Percentiles rank a stretch among this genome's conserved stretches.
Evolutionary conservation across 1,140 invertebrate species (phyloP).

Genomic region (Halyomorpha halys): DNA sequence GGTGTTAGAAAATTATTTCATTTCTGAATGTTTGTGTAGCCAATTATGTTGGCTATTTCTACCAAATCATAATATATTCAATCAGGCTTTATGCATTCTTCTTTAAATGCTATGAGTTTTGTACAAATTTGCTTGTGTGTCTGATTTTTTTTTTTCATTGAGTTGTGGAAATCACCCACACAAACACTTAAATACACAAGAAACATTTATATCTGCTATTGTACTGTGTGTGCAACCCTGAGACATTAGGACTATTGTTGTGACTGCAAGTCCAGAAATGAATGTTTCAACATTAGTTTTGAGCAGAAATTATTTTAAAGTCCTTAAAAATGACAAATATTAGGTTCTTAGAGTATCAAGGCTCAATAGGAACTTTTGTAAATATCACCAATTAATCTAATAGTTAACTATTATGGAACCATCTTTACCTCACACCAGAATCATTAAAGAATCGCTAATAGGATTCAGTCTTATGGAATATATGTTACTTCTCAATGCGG

Average conservation of each 20-base stretch:
- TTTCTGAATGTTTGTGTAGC: background rate
- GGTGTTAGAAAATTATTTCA: slow-evolving; percentile 11
- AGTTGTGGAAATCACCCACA: background rate
- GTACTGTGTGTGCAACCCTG: slow-evolving; percentile 31
- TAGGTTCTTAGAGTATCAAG: slow-evolving; percentile 32
- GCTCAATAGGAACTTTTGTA: slow-evolving; percentile 33
- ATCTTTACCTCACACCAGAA: background rate
- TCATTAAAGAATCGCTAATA: slow-evolving; percentile 23
- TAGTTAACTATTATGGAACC: slow-evolving; percentile 21
- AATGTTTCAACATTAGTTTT: slow-evolving; percentile 21
- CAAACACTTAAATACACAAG: background rate
- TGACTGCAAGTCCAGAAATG: slow-evolving; percentile 21
- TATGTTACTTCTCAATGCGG: slow-evolving; percentile 3
- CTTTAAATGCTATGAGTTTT: background rate
- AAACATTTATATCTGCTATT: slow-evolving; percentile 24
- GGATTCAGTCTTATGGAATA: slow-evolving; percentile 25
- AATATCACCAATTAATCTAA: slow-evolving; percentile 31
- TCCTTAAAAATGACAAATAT: slow-evolving; percentile 27
- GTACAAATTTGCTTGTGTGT: background rate
- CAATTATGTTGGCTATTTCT: background rate
- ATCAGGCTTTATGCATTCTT: slow-evolving; percentile 1
- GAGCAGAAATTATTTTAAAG: slow-evolving; percentile 26
- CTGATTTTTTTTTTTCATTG: background rate
- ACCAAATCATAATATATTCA: slow-evolving; percentile 3
- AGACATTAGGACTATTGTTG: slow-evolving; percentile 29